Conservation (phyloP, 2,113 vertebrate genomes). For the Bujurquina vittata region DNA sequence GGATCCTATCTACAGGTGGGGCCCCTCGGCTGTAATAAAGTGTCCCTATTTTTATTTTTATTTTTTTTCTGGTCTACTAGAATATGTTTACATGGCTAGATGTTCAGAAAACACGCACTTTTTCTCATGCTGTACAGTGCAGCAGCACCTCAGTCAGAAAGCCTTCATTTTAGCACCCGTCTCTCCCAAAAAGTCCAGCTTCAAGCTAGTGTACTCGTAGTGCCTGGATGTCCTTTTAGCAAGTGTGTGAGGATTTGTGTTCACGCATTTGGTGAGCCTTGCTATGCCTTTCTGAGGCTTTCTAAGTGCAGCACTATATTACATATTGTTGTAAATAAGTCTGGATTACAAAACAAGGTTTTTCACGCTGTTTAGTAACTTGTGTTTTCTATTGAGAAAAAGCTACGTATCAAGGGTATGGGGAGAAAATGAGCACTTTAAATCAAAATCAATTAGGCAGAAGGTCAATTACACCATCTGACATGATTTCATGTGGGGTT, state of each 20-base stretch:
- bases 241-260: no score
- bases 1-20: slow-evolving; percentile 95
- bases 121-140: neutral
- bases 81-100: neutral
- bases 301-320: neutral
- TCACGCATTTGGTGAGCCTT: neutral
- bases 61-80: neutral
- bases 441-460: neutral
- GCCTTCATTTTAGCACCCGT: neutral
- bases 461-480: neutral
- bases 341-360: neutral
- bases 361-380: neutral
- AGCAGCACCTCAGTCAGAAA: neutral
- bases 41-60: neutral
- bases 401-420: neutral
- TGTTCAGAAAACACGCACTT: neutral
- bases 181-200: neutral
- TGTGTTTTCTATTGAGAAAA: neutral
- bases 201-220: neutral
- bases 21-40: neutral
- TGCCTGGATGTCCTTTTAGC: neutral
- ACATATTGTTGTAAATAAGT: neutral
- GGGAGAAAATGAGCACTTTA: neutral
- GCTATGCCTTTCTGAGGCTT: neutral
- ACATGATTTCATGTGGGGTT: neutral